Base-by-base conservation (phyloP, 2,888 invertebrate genomes). In the Luffia ferchaultella region DNA sequence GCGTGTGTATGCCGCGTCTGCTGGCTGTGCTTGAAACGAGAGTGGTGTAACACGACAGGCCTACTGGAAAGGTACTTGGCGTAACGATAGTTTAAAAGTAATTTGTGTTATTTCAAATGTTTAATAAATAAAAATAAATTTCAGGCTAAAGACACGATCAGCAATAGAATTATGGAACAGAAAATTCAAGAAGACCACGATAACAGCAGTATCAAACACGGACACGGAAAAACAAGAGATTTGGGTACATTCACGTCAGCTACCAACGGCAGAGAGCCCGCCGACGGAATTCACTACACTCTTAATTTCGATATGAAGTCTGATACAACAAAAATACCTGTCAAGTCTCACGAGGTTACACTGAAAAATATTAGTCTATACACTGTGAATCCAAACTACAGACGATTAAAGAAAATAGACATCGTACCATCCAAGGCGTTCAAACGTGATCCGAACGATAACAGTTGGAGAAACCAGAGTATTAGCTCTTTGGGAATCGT, bases 381-480 rank as follows among this genome's bases (percentile, higher is more conserved):
- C 55, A 59, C 74, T 3, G 70, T 76, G 0, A 73, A 62, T 49
- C 64, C 74, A 2, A 76, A 73, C 54, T 83, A 83, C 54, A 82
- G 73, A 52, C 74, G 75, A 3, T 67, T 76, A 59, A 82, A 80
- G 51, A 80, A 76, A 60, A 65, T 82, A 41, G 80, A 80, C 46
- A 68, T 80, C 1, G 72, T 72, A 55, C 69, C 75, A 3, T 62
- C 69, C 1, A 80, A 77, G 54, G 65, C 62, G 2, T 73, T 73
- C 50, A 58, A 75, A 16, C 61, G 80, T 58, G 70, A 83, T 50
- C 83, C 82, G 0, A 82, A 83, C 50, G 83, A 83, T 53, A 80
- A 80, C 52, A 80, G 78, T 53, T 83, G 83, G 83, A 70, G 83
- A 61, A 83, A 82, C 54, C 79, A 82, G 62, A 82, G 83, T 54